Percentiles rank a stretch among this genome's conserved stretches.
Evolutionary conservation across 2,888 invertebrate genomes (phyloP).

Genomic region (Parelbella ahira): DNA sequence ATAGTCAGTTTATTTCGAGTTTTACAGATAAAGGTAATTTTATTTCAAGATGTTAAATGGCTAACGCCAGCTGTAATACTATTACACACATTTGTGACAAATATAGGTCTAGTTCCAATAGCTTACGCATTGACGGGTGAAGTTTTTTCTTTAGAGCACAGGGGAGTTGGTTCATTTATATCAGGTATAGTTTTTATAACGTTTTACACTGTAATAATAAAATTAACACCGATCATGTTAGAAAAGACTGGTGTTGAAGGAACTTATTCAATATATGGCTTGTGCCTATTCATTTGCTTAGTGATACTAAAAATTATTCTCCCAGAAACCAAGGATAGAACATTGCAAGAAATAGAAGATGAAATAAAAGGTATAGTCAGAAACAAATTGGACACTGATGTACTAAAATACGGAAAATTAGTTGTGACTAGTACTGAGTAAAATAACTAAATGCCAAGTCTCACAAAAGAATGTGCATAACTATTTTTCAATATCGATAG

Average conservation of each 20-base stretch:
- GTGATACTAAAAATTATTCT: slow-evolving; percentile 9
- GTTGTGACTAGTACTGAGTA: too few species aligned
- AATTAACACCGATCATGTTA: slow-evolving; percentile 39
- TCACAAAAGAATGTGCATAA: too few species aligned
- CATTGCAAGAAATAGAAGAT: slow-evolving; percentile 17
- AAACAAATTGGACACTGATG: background rate
- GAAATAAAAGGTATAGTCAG: slow-evolving; percentile 7
- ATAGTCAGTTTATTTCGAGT: slow-evolving; percentile 34
- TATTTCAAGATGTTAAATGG: slow-evolving; percentile 21
- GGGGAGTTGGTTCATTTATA: slow-evolving; percentile 29
- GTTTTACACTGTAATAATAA: slow-evolving; percentile 35
- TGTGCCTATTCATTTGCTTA: slow-evolving; percentile 16
- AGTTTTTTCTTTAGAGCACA: slow-evolving; percentile 41
- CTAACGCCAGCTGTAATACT: slow-evolving; percentile 35
- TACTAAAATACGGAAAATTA: too few species aligned
- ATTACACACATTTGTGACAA: slow-evolving; percentile 37
- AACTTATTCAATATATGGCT: slow-evolving; percentile 35
- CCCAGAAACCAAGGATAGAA: slow-evolving; percentile 16
- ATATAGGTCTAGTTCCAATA: slow-evolving; percentile 39
- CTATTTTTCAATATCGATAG: too few species aligned
- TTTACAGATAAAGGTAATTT: slow-evolving; percentile 30
- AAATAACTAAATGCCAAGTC: too few species aligned
- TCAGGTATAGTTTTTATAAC: slow-evolving; percentile 37
- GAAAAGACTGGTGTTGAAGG: slow-evolving; percentile 35
- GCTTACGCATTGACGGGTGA: slow-evolving; percentile 38